phyloP scores from a whole-genome alignment of 2,113 vertebrate species.

The Anguilla japonica region DNA sequence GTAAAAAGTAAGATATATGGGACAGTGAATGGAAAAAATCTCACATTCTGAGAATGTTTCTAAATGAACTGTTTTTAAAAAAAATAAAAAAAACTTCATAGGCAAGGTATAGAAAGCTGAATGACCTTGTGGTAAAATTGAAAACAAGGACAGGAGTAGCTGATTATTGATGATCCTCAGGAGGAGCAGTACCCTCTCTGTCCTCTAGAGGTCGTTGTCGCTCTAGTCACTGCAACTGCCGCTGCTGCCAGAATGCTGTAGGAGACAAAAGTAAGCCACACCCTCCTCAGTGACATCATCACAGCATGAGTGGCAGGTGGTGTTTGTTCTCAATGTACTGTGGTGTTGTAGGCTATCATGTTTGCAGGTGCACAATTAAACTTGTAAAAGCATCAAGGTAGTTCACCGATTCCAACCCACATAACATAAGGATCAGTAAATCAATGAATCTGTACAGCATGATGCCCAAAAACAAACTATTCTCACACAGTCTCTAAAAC shows the following conservation, averaged over 20 bases:
- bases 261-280: conserved; percentile 10
- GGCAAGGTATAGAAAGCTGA: not conserved
- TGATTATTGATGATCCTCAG: not conserved
- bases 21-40: no score
- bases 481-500: no score
- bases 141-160: not conserved
- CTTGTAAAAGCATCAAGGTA: no score
- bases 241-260: conserved; percentile 60
- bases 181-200: not conserved
- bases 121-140: not conserved
- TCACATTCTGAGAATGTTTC: no score
- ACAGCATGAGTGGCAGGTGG: not conserved
- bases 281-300: not conserved
- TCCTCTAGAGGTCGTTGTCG: conserved; percentile 33
- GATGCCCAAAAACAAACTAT: not conserved
- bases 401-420: not conserved
- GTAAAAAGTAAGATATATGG: no score
- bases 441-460: not conserved
- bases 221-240: conserved; percentile 59
- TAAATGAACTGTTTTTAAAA: no score
- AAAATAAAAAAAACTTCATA: no score
- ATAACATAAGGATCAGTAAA: not conserved
- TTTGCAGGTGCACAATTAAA: not conserved
- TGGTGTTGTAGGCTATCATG: not conserved
- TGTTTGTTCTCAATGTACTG: not conserved